Evolutionary conservation across 2,113 vertebrate species (phyloP).

Genomic region (Dascyllus trimaculatus): DNA sequence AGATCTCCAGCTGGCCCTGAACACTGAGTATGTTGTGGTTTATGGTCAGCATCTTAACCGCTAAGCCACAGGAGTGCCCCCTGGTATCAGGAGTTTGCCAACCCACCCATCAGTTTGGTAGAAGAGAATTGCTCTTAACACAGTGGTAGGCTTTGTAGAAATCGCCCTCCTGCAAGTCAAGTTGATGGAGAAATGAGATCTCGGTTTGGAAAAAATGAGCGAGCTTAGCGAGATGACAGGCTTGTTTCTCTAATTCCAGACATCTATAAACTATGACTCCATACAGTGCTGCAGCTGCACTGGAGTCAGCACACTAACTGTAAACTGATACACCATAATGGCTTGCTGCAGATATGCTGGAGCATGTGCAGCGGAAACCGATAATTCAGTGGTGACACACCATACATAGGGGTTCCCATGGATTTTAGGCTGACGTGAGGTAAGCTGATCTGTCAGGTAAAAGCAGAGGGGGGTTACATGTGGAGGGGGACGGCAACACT

Average conservation of each 20-base stretch:
- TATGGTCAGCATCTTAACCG: constrained; percentile 19
- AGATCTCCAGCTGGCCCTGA: constrained; percentile 5
- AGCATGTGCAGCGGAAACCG: constrained; percentile 79
- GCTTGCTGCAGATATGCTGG: constrained; percentile 75
- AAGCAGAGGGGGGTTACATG: constrained; percentile 30
- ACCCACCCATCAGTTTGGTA: constrained; percentile 13
- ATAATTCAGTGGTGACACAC: constrained; percentile 80
- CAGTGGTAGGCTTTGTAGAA: constrained; percentile 18
- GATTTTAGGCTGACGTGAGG: constrained; percentile 75
- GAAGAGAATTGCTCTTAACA: constrained; percentile 6
- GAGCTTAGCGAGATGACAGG: constrained; percentile 61
- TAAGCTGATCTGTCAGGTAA: constrained; percentile 77
- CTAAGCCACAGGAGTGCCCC: constrained; percentile 29
- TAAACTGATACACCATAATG: constrained; percentile 82
- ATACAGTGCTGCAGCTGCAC: constrained; percentile 72
- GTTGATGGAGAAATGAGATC: constrained; percentile 54
- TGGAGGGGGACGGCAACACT: constrained; percentile 14
- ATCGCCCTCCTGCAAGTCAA: constrained; percentile 26
- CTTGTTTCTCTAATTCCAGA: constrained; percentile 74
- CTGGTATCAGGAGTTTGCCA: constrained; percentile 17
- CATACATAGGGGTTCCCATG: constrained; percentile 72
- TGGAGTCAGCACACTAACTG: constrained; percentile 68
- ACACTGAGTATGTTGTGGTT: neutral
- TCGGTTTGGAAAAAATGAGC: constrained; percentile 57
- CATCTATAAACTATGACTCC: constrained; percentile 74